phyloP scores from a whole-genome alignment of 2,113 vertebrate genomes.

The Etheostoma cragini region DNA sequence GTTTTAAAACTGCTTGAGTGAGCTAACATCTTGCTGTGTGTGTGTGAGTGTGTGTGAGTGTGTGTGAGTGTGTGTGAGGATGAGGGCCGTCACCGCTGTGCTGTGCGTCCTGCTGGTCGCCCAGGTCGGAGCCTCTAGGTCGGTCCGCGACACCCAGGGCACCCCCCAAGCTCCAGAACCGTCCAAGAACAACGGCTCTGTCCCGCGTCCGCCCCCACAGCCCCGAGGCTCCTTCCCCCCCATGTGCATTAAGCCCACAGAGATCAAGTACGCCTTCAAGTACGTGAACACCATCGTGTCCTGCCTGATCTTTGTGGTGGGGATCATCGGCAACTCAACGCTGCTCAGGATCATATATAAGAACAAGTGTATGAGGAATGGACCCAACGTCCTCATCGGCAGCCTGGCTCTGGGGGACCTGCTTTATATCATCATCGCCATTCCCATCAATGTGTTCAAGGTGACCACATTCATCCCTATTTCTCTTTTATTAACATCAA shows the following conservation, averaged over 20 bases:
- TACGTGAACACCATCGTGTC: conserved; percentile 92
- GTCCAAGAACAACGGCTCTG: conserved; percentile 56
- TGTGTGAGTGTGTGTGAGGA: conserved; percentile 41
- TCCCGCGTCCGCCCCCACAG: conserved; percentile 10
- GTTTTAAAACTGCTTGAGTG: not conserved
- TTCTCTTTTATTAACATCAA: not conserved
- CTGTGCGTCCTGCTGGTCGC: conserved; percentile 68
- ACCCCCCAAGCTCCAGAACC: conserved; percentile 17
- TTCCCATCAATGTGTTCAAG: conserved; percentile 92
- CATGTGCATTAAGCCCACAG: conserved; percentile 84
- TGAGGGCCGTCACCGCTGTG: conserved; percentile 67
- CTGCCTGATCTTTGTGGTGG: conserved; percentile 91
- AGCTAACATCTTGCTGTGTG: conserved; percentile 7
- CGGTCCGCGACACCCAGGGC: conserved; percentile 66
- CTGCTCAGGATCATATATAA: conserved; percentile 93
- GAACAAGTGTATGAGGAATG: conserved; percentile 95
- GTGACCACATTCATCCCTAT: conserved; percentile 63
- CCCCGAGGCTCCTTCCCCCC: conserved; percentile 74
- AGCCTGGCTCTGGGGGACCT: conserved; percentile 92
- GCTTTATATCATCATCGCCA: conserved; percentile 91
- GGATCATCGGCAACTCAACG: conserved; percentile 91
- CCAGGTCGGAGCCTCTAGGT: conserved; percentile 61
- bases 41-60: conserved; percentile 76
- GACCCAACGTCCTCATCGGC: conserved; percentile 92
- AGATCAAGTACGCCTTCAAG: conserved; percentile 90